Percentiles rank a stretch among this genome's conserved stretches.
phyloP scores from a whole-genome alignment of 1,140 invertebrate species.

The Delia radicum region DNA sequence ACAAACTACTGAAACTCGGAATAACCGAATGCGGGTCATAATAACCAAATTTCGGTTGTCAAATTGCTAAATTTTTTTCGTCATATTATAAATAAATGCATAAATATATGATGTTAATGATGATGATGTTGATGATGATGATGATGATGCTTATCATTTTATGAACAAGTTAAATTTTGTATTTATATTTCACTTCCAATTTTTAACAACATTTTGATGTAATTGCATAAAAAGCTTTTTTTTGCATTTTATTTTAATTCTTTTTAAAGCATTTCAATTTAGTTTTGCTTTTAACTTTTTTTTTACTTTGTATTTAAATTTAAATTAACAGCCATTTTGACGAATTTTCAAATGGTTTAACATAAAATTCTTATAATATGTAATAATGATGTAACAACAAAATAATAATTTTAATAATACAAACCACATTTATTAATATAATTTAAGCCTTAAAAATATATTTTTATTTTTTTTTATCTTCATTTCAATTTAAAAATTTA shows the following conservation, averaged over 20 bases:
- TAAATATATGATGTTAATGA: neutral
- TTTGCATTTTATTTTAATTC: neutral
- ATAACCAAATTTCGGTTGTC: too few species aligned
- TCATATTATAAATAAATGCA: too few species aligned
- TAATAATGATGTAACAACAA: neutral
- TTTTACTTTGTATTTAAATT: neutral
- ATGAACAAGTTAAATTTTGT: neutral
- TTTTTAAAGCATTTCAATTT: neutral
- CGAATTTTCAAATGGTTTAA: slow-evolving; percentile 49
- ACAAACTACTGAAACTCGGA: neutral
- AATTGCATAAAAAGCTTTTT: neutral
- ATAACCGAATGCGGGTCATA: too few species aligned
- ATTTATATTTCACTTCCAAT: neutral
- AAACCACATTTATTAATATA: neutral
- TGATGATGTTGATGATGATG: neutral
- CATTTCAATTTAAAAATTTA: slow-evolving; percentile 10
- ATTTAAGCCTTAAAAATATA: slow-evolving; percentile 1
- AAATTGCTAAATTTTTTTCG: too few species aligned
- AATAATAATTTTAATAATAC: neutral
- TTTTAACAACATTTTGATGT: neutral
- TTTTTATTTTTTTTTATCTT: neutral
- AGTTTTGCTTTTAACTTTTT: slow-evolving; percentile 3
- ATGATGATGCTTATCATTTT: neutral
- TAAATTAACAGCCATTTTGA: slow-evolving; percentile 57
- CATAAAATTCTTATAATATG: slow-evolving; percentile 1